Evolutionary conservation across 2,113 vertebrate species (phyloP).

Genomic region (Microtus pennsylvanicus): DNA sequence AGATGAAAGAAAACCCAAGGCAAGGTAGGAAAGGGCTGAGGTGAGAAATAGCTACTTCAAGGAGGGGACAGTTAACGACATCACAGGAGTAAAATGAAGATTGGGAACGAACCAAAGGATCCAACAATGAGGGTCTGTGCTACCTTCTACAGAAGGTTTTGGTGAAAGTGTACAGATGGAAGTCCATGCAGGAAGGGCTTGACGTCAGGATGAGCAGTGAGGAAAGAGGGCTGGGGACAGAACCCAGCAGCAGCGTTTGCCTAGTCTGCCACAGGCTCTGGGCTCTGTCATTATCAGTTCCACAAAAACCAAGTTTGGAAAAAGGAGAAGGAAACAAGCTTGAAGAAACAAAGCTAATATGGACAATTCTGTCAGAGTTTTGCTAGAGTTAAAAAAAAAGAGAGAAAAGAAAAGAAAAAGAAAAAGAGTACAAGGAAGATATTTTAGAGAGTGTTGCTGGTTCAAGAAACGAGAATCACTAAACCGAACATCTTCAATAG

Average conservation of each 20-base stretch:
- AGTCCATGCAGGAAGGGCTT: rapidly evolving
- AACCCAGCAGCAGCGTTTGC: background rate
- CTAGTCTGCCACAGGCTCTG: background rate
- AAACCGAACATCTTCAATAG: background rate
- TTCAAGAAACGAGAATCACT: background rate
- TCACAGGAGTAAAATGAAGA: background rate
- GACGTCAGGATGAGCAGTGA: background rate
- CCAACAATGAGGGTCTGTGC: background rate
- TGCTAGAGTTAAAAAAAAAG: background rate
- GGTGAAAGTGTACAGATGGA: background rate
- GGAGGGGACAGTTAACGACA: background rate
- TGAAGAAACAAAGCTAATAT: background rate
- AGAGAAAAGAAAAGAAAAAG: background rate
- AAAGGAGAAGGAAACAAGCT: background rate
- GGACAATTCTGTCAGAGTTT: background rate
- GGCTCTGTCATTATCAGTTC: background rate
- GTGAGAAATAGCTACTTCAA: background rate
- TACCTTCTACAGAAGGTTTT: background rate
- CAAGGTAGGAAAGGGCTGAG: background rate
- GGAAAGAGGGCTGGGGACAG: background rate
- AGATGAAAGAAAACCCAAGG: background rate
- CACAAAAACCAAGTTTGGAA: background rate
- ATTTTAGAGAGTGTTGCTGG: background rate
- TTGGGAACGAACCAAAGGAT: background rate
- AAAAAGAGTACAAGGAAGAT: background rate